A percentile compares a stretch with the other conserved stretches of the same genome.
These are phyloP conservation scores for Typhlichthys subterraneus DNA, from an alignment of 2,797 vertebrate species.

Conservation along the genomic window DNA sequence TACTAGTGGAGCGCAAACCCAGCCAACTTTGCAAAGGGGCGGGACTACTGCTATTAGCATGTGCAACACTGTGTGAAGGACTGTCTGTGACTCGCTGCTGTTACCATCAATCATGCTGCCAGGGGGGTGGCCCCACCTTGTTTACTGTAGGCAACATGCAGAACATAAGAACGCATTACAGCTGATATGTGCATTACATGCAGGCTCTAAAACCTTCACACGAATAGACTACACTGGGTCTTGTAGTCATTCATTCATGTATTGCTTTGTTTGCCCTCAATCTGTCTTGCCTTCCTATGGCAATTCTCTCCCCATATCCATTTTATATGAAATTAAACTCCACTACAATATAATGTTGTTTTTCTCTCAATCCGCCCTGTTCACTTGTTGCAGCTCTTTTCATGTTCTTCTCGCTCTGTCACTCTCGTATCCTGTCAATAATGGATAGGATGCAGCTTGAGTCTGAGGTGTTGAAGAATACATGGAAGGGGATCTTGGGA, in stretches of 20 bases:
- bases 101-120: slow-evolving; percentile 81
- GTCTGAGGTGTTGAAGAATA: slow-evolving; percentile 51
- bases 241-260: slow-evolving; percentile 14
- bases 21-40: slow-evolving; percentile 55
- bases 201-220: too few relatives aligned
- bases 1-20: slow-evolving; percentile 40
- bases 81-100: slow-evolving; percentile 66
- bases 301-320: slow-evolving; percentile 3
- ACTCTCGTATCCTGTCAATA: slow-evolving; percentile 53
- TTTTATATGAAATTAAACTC: slow-evolving; percentile 21
- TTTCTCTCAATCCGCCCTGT: slow-evolving; percentile 1
- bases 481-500: slow-evolving; percentile 58
- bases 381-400: slow-evolving; percentile 9
- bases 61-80: slow-evolving; percentile 77
- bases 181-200: slow-evolving; percentile 61
- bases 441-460: slow-evolving; percentile 58
- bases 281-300: not conserved
- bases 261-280: not conserved
- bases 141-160: slow-evolving; percentile 63
- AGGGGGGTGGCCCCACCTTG: slow-evolving; percentile 59
- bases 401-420: slow-evolving; percentile 15
- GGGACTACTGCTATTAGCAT: slow-evolving; percentile 64
- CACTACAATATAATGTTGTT: not conserved
- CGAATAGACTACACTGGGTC: too few relatives aligned
- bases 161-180: slow-evolving; percentile 73